Evolutionary conservation across 1,140 invertebrate species (phyloP), one percentile per base, ranked within the genome.

Genomic region (Brachionus koreanus): DNA sequence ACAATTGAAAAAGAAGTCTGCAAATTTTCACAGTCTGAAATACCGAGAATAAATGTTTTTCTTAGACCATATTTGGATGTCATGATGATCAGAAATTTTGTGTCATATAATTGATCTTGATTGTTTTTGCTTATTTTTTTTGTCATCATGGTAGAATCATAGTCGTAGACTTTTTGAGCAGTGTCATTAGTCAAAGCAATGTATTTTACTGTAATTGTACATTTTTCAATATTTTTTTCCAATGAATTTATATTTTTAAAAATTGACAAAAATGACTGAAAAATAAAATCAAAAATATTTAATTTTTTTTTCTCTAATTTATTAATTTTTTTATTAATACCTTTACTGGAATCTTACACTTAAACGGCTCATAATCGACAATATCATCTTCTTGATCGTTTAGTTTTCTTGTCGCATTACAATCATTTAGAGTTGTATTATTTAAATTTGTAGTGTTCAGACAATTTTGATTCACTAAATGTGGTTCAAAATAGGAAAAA

Each of bases 161-260:
- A 79, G 39, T 79, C 76, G 33, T 79, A 79, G 16, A 61, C 74
- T 52, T 61, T 52, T 33, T 52, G 43, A 65, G 49, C 76, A 25
- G 46, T 79, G 6, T 79, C 76, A 39, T 57, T 37, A 3, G 49
- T 35, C n/a, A 79, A 25, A 16, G 76, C 46, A 61, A 79, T 65
- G 23, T 79, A 79, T 79, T 79, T 79, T 9, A 79, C 76, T 23
- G 76, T 79, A 43, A 79, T 79, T 7, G 76, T 79, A 65, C 76
- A 79, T 65, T 79, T 79, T 61, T 79, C 76, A 5, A 79, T 65
- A 57, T 79, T 57, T 43, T 79, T 79, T 79, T 79, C 76, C 10
- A 79, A 39, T 35, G 76, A 57, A 42, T 65, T 79, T 29, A 79
- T 79, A 19, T 79, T 79, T 79, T 79, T 79, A 43, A 79, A 79